A percentile compares a stretch with the other conserved stretches of the same genome.
phyloP scores from a whole-genome alignment of 1,140 invertebrate genomes.

The Drosophila kepulauana region DNA sequence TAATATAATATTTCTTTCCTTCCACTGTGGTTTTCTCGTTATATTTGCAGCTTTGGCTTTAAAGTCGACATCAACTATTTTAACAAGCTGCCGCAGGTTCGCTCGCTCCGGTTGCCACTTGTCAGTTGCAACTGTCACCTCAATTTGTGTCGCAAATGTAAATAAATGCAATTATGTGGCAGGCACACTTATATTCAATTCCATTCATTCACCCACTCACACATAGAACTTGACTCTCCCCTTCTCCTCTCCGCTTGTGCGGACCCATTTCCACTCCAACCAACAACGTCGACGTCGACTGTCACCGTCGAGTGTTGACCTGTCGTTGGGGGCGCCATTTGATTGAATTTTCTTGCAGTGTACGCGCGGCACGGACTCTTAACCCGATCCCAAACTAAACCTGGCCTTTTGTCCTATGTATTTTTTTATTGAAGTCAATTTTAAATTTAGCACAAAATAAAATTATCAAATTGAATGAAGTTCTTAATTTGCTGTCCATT shows the following conservation, averaged over 20 bases:
- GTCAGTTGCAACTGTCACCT: constrained; percentile 39
- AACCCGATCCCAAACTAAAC: constrained; percentile 1
- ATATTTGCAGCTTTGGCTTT: constrained; percentile 6
- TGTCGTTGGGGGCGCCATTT: constrained; percentile 34
- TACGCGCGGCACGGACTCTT: constrained; percentile 1
- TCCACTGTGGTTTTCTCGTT: neutral
- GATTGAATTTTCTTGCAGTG: constrained; percentile 53
- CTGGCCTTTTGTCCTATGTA: neutral
- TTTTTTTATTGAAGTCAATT: constrained; percentile 46
- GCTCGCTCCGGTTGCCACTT: constrained; percentile 2
- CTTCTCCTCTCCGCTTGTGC: neutral
- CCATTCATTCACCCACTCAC: constrained; percentile 15
- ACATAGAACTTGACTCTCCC: neutral
- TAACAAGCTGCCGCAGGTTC: constrained; percentile 1
- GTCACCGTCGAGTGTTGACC: constrained; percentile 39
- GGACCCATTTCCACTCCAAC: constrained; percentile 2
- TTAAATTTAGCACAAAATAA: constrained; percentile 63
- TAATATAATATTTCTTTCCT: too few species aligned
- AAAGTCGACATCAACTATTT: constrained; percentile 7
- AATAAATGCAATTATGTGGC: constrained; percentile 54
- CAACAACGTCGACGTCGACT: constrained; percentile 3
- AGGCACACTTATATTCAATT: constrained; percentile 25
- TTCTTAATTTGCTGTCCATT: constrained; percentile 67
- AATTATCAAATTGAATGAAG: constrained; percentile 72
- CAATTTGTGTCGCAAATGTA: constrained; percentile 52